Base-by-base conservation (phyloP, 2,888 invertebrate genomes). In the Polia nebulosa region DNA sequence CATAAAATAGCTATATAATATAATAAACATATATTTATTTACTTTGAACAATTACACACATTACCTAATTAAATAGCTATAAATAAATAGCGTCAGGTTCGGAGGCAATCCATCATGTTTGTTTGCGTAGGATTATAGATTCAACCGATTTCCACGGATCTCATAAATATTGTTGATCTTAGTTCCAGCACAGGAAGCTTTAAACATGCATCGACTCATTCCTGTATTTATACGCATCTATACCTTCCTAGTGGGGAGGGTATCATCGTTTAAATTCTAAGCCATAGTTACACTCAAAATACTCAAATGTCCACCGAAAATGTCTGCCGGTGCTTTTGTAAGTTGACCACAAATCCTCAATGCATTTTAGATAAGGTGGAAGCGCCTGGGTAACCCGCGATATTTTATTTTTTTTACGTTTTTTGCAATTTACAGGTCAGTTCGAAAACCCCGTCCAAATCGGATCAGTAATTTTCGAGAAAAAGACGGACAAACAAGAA, bases 111-210 rank as follows among this genome's bases (percentile, higher is more conserved):
- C 76, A 60, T 76, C 60, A 68, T 60, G 59, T 56, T 34, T 60
- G 68, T 56, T 56, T 73, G 55, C 44, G 34, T 60, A 52, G 71
- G 51, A 52, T 52, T 58, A 29, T 51, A 67, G 76, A 73, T 71
- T 68, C 51, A 56, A 60, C 51, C 49, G 60, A 75, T 75, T 52
- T 68, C 60, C 69, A 60, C 27, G 56, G 51, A 75, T 51, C 76
- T 60, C 39, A 75, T 75, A 56, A 60, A 75, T 68, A 60, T 68
- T 39, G 36, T 55, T 36, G 25, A 60, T 57, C 45, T 47, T 45
- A 39, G 6, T 36, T 58, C 59, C 55, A 51, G 64, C 55, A 44
- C n/a, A 36, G 34, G 55, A 63, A 73, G 41, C 29, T 47, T 71
- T 34, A 41, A 32, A 72, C 8, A 61, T 27, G 13, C 55, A 63